phyloP scores from a whole-genome alignment of 35 echinoderm and acorn worm genomes.

The Holothuria glaberrima region DNA sequence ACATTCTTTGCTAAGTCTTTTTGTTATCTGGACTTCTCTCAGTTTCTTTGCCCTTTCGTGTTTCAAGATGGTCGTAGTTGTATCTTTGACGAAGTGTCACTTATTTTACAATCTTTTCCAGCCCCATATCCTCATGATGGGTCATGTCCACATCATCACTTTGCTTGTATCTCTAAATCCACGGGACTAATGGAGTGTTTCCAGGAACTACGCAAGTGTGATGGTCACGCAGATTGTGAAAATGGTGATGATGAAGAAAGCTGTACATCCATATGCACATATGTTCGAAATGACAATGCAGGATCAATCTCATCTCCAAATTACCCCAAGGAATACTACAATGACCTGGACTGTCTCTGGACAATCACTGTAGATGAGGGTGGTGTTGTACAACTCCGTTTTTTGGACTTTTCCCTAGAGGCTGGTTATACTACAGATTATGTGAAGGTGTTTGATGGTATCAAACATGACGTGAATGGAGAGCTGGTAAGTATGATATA shows the following conservation, averaged over 20 bases:
- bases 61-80: too few relatives aligned
- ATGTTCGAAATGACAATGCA: not conserved
- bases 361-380: conserved; percentile 48
- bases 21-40: too few relatives aligned
- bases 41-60: too few relatives aligned
- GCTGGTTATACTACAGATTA: conserved; percentile 62
- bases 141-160: conserved; percentile 27
- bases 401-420: conserved; percentile 75
- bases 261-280: conserved; percentile 54
- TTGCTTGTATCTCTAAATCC: conserved; percentile 22
- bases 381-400: conserved; percentile 71
- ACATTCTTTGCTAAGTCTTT: too few relatives aligned
- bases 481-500: not conserved
- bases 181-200: conserved; percentile 17
- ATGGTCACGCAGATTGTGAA: conserved; percentile 73
- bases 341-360: conserved; percentile 83
- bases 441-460: conserved; percentile 76
- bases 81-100: too few relatives aligned
- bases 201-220: conserved; percentile 67
- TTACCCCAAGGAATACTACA: conserved; percentile 66
- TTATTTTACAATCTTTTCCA: not conserved
- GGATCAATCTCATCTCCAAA: conserved; percentile 81
- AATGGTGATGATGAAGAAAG: conserved; percentile 58
- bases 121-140: conserved; percentile 9
- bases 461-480: not conserved